Evolutionary conservation across 2,888 invertebrate genomes (phyloP), one percentile per base, ranked within the genome.

Genomic region (Pollenia angustigena): DNA sequence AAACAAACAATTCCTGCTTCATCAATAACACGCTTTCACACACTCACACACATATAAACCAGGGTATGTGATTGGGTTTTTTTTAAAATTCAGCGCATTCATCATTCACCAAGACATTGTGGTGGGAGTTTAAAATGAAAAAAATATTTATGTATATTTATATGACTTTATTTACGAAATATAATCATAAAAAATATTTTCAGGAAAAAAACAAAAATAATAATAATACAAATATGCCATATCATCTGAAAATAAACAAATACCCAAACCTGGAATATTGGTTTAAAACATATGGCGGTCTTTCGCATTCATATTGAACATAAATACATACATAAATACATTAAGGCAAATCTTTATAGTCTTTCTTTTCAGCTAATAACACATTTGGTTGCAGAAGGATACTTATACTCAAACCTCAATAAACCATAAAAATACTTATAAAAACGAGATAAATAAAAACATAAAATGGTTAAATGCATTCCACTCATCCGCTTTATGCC

Each of bases 381-480:
- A 66, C 58, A 40, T 52, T 32, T 71, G 44, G 16, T 9, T 66
- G 71, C 44, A 48, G 23, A 46, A 68, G n/a, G 58, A 50, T 58
- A 71, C 52, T 72, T 44, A 12, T 42, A 44, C 71, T 76, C 64
- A 64, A 72, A 74, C 82, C 79, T 23, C 69, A 18, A 64, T 79
- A 79, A 86, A 74, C 72, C 79, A 83, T 86, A 82, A 85, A 85
- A 80, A 76, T 78, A 11, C 58, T 32, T 42, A 64, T 54, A 54
- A 54, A 64, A 60, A 66, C 56, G 52, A 64, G 64, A 75, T 80
- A 64, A 80, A 80, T 81, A 87, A 71, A 80, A 62, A 32, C n/a
- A 76, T 71, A 74, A 86, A 86, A 86, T 83, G 40, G 44, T 85
- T 83, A 85, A 82, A 83, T 86, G 75, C 83, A 86, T 83, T 82